Base-by-base conservation (phyloP, 2,888 invertebrate genomes). In the Hyalella azteca region DNA sequence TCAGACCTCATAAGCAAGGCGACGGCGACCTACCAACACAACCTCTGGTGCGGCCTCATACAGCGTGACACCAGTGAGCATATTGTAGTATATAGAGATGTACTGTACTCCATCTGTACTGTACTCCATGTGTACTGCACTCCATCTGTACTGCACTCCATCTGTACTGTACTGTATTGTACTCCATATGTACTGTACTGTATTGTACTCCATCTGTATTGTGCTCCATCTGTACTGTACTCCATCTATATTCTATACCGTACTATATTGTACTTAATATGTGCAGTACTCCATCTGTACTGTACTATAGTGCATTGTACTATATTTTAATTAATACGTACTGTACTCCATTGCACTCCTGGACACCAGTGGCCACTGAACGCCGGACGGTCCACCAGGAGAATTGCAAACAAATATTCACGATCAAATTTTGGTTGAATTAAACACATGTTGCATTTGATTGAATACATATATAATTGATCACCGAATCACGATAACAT, bases 31-130 rank as follows among this genome's bases (percentile, higher is more conserved):
- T 39, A 50, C 39, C 36, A n/a, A 13, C 26, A 76, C 11, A 80
- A 77, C 32, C 22, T 80, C 36, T 82, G 82, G 82, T 78, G 78
- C n/a, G 82, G 82, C 41, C 78, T 82, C 15, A 15, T 78, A n/a
- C 80, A 80, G 29, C 66, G n/a, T 5, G 32, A 13, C 5, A n/a
- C 66, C 3, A 77, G 82, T 82, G 32, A 73, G 41, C 13, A 22
- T 32, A 7, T 22, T 11, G 9, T 45, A 45, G 45, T 45, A 45
- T 7, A 7, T 11, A 7, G 7, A 45, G 45, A 45, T 7, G 7
- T 11, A 45, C 15, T 7, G 45, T 45, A 45, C 9, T 45, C 7
- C 7, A 7, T 11, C 9, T 45, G 7, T 45, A 45, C 45, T 45
- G 15, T 7, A 11, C 9, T 15, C 7, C 9, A 11, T 7, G 45